Evolutionary conservation across 2,888 invertebrate genomes (phyloP), one percentile per base, ranked within the genome.

Genomic region (Platypus cylindrus): DNA sequence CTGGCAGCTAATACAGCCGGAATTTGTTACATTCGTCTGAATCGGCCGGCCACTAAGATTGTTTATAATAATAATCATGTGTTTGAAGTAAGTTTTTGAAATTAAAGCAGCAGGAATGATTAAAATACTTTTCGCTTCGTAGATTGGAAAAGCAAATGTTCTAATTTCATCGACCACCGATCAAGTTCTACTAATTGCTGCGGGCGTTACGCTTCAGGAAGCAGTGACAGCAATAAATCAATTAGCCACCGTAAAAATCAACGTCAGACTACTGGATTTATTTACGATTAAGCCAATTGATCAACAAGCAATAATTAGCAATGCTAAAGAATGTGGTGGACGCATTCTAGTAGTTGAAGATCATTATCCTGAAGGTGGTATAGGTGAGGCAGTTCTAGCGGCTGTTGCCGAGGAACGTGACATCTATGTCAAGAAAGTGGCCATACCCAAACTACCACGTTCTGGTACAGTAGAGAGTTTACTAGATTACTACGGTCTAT

Each of bases 231-330:
- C 94, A 12, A 82, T 86, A 0, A 75, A 78, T 37, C 63, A 66
- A 34, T 68, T 94, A 38, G 68, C 66, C 9, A 70, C 72, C 49
- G 56, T 60, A 11, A 79, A 79, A 9, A 64, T 90, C 30, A 65
- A 74, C 34, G 75, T 78, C 1, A 71, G 91, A 17, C 77, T 97
- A 9, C 57, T 97, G 57, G 95, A 97, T 66, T 83, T 84, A 5
- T 97, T 94, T 67, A 91, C 93, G 7, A 66, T 94, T 44, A 94
- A 97, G 64, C 95, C 95, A 1, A 66, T 97, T 47, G 97, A 97
- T 63, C 71, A 65, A 29, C 71, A 69, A 0, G 69, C 76, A 1
- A 73, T 97, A 18, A 56, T 78, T 18, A 63, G 65, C 27, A 73
- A 84, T 57, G 93, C 87, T 3, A 66, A 67, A 37, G 77, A 77